Evolutionary conservation across 2,113 vertebrate genomes (phyloP).

Genomic region (Microcebus jonahi): DNA sequence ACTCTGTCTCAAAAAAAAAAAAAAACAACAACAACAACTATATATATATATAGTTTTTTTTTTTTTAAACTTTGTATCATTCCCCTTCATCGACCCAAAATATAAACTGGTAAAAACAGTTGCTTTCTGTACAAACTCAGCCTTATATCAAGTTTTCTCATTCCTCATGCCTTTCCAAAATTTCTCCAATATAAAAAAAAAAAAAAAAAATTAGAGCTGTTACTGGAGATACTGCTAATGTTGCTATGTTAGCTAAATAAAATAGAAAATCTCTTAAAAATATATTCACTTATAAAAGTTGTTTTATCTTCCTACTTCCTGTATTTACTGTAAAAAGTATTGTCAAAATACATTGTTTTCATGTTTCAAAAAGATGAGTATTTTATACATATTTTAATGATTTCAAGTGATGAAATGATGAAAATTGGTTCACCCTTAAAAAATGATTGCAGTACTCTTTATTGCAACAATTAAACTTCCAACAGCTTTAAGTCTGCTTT

Average conservation of each 20-base stretch:
- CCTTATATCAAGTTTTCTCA: not conserved
- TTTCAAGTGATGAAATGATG: not conserved
- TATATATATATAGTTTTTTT: not conserved
- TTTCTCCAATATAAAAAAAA: not conserved
- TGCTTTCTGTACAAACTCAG: not conserved
- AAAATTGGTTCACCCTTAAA: not conserved
- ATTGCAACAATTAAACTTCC: not conserved
- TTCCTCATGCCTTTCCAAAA: not conserved
- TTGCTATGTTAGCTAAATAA: not conserved
- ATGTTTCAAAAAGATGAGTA: not conserved
- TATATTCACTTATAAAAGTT: not conserved
- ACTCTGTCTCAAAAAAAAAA: too few species aligned
- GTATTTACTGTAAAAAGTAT: not conserved
- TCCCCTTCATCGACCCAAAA: not conserved
- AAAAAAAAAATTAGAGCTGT: not conserved
- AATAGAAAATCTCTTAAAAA: not conserved
- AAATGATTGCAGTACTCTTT: not conserved
- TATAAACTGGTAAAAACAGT: not conserved
- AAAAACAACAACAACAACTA: too few species aligned
- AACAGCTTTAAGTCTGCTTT: not conserved
- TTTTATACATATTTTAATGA: slow-evolving; percentile 1
- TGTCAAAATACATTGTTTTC: not conserved
- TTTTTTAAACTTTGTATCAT: not conserved
- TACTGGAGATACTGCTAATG: not conserved
- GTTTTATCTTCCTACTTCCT: not conserved